Evolutionary conservation across 2,888 invertebrate genomes (phyloP).

Genomic region (Melieria picta): DNA sequence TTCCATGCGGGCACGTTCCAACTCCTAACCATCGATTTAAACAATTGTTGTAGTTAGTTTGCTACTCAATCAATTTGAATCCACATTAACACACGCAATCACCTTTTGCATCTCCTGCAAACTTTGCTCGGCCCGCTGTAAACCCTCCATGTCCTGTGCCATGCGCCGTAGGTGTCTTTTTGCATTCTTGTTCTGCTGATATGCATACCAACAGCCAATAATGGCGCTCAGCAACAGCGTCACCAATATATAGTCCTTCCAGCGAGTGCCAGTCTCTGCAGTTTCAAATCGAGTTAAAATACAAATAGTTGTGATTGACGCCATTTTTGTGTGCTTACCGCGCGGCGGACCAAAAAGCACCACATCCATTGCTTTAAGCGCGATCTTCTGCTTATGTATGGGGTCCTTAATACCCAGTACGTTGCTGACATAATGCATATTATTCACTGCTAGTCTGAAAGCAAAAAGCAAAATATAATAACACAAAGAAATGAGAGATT

Average conservation of each 20-base stretch:
- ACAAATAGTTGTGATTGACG: not conserved
- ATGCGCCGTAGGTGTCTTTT: slow-evolving; percentile 88
- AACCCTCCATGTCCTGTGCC: slow-evolving; percentile 93
- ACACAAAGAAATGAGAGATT: not conserved
- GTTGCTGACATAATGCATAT: slow-evolving; percentile 87
- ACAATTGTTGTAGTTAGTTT: not conserved
- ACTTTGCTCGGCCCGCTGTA: slow-evolving; percentile 89
- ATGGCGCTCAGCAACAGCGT: slow-evolving; percentile 84
- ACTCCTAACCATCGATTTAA: slow-evolving; percentile 62
- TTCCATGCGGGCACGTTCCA: slow-evolving; percentile 84
- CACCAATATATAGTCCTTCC: slow-evolving; percentile 91
- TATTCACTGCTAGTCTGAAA: slow-evolving; percentile 91
- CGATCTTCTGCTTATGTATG: slow-evolving; percentile 97
- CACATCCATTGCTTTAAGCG: slow-evolving; percentile 98
- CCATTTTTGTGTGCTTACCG: slow-evolving; percentile 72
- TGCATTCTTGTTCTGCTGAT: slow-evolving; percentile 88
- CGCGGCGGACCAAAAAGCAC: slow-evolving; percentile 98
- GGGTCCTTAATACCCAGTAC: slow-evolving; percentile 96
- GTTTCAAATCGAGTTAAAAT: slow-evolving; percentile 1
- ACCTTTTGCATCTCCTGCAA: slow-evolving; percentile 84
- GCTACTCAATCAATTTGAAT: not conserved
- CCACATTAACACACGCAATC: not conserved
- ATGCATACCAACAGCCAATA: slow-evolving; percentile 91
- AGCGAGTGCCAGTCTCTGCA: slow-evolving; percentile 78
- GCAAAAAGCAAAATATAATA: slow-evolving; percentile 21